Evolutionary conservation across 2,113 vertebrate species (phyloP), one percentile per base, ranked within the genome.

Genomic region (Saccopteryx bilineata): DNA sequence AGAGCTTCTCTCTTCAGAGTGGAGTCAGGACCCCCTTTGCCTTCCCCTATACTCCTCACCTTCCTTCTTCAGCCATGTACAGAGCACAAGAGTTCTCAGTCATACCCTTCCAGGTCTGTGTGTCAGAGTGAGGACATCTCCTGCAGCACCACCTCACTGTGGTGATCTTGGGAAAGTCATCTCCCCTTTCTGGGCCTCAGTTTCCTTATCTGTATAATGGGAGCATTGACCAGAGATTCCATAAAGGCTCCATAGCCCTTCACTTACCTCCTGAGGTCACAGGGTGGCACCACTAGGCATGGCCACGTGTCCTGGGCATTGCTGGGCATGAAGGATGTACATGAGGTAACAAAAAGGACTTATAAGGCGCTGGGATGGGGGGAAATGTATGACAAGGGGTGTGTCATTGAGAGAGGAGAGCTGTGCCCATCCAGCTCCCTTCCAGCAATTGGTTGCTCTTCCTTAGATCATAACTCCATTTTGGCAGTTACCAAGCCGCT

Each of bases 131-230:
- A 24, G 33, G 3, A n/a, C 23, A 11, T 4, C 48, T n/a, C 26
- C 80, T 21, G 15, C 26, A n/a, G 61, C 56, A 19, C 28, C 54
- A 28, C 13, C 65, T 80, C 8, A 14, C 81, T 63, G 23, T 68
- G 33, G 39, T n/a, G 68, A 39, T 12, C n/a, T 52, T 28, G 12
- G 60, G 58, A 72, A 78, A 80, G 60, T 76, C 78, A 79, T 28
- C 11, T 9, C 18, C 72, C 48, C 14, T 71, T 87, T 50, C 24
- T 46, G 69, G 46, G 50, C 65, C 72, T 87, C 74, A 18, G 61
- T 86, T 92, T 80, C 68, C 63, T 69, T 46, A 60, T 21, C 60
- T 87, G 65, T 96, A 39, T 33, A 33, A 65, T 72, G 71, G 46
- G 24, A 15, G 7, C 15, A 5, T 33, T 31, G 86, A 76, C n/a